Evolutionary conservation across 2,797 vertebrate genomes (phyloP), one percentile per base, ranked within the genome.

Genomic region (Pyrocephalus nanus): DNA sequence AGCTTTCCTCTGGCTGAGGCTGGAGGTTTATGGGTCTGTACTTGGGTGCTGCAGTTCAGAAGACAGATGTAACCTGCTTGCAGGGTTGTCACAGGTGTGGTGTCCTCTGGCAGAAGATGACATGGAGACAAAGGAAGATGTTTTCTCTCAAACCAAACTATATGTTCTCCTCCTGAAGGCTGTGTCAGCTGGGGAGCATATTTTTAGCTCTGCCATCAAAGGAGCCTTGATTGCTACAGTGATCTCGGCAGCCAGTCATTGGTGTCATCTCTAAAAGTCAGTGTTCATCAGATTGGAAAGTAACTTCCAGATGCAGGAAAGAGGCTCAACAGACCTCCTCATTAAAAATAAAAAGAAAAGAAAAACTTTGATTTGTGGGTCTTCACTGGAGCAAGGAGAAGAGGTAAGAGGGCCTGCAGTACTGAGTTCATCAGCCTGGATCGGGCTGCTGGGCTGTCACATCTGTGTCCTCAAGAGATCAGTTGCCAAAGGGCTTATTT

Each of bases 201-300:
- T 97, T 96, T 97, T 97, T 97, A 97, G 96, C 93, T 90, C 91
- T 78, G 36, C 91, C 74, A 91, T 96, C 91, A 97, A 97, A 97
- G 74, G 60, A 95, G 82, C 34, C 93, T 96, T 96, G 96, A 97
- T 97, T 97, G 94, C 90, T 93, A 86, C 88, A 83, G 86, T 92
- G 96, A 93, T 96, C 88, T 94, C 86, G 92, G 67, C 82, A 92
- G 85, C 76, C 95, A 48, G 12, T 94, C 85, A 92, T 16, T 95
- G 90, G 91, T 92, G 76, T 91, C 8, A 10, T 95, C 89, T 92
- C 73, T 76, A 62, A 90, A 95, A 97, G 84, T 82, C 90, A 86
- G 76, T 47, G 81, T 89, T 96, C 90, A 93, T 86, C 79, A 92
- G 53, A 85, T 89, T 42, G 85, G 77, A 95, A 96, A 94, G 83